phyloP scores from a whole-genome alignment of 2,113 vertebrate species.

The Cottus gobio region DNA sequence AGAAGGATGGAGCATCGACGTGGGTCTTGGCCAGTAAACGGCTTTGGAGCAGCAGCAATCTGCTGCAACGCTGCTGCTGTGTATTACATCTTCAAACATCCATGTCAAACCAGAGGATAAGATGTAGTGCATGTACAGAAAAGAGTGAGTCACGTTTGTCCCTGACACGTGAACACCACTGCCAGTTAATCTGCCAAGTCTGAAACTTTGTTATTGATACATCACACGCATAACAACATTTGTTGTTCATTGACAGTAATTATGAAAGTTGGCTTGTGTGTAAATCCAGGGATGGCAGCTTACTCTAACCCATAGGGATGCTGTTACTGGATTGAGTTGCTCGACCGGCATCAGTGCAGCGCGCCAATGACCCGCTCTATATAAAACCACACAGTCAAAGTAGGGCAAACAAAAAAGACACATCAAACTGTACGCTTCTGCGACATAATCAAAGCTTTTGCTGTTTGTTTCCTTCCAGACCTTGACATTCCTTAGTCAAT shows the following conservation, averaged over 20 bases:
- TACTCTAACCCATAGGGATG: slow-evolving; percentile 9
- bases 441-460: neutral
- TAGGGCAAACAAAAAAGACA: slow-evolving; percentile 20
- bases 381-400: slow-evolving; percentile 11
- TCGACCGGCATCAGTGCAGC: neutral
- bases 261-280: neutral
- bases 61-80: slow-evolving; percentile 48
- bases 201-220: neutral
- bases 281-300: slow-evolving; percentile 19
- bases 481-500: slow-evolving; percentile 1
- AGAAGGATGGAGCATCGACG: slow-evolving; percentile 72
- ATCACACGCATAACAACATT: neutral
- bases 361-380: slow-evolving; percentile 11
- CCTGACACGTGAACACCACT: neutral
- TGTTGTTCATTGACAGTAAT: neutral
- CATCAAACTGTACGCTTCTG: neutral
- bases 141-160: slow-evolving; percentile 22
- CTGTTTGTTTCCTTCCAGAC: neutral
- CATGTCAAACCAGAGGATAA: slow-evolving; percentile 34
- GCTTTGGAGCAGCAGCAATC: slow-evolving; percentile 65
- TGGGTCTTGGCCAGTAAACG: slow-evolving; percentile 71
- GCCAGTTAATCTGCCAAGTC: neutral
- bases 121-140: neutral
- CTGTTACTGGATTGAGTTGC: neutral
- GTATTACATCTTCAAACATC: slow-evolving; percentile 40